These are phyloP conservation scores for Ashinkailepas kermadecensis DNA, from an alignment of 2,888 invertebrate species.

Conservation along the genomic window DNA sequence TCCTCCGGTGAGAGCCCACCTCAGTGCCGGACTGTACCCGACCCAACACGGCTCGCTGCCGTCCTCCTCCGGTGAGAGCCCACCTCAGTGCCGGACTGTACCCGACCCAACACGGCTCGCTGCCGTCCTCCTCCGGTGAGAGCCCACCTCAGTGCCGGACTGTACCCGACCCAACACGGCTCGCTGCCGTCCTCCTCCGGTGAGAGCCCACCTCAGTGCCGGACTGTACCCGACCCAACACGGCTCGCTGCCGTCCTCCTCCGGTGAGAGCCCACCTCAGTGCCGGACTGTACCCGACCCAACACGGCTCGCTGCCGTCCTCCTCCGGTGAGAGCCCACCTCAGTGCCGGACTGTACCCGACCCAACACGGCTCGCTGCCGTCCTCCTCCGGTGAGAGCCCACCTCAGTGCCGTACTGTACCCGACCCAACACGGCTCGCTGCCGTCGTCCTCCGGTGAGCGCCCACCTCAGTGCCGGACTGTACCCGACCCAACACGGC, in stretches of 20 bases:
- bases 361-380: not conserved
- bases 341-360: not conserved
- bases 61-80: not conserved
- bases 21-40: not conserved
- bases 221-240: not conserved
- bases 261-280: not conserved
- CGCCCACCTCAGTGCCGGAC: not conserved
- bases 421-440: not conserved
- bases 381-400: not conserved
- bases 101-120: not conserved
- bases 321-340: not conserved
- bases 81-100: not conserved
- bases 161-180: not conserved
- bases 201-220: not conserved
- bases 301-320: not conserved
- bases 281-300: not conserved
- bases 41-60: not conserved
- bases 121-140: not conserved
- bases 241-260: not conserved
- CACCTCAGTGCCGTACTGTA: not conserved
- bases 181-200: not conserved
- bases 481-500: not conserved
- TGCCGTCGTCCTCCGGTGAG: not conserved
- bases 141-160: not conserved
- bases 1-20: not conserved